Percentiles rank a stretch among this genome's conserved stretches.
Evolutionary conservation across 2,888 invertebrate genomes (phyloP).

Genomic region (Hirtodrosophila histrioides): DNA sequence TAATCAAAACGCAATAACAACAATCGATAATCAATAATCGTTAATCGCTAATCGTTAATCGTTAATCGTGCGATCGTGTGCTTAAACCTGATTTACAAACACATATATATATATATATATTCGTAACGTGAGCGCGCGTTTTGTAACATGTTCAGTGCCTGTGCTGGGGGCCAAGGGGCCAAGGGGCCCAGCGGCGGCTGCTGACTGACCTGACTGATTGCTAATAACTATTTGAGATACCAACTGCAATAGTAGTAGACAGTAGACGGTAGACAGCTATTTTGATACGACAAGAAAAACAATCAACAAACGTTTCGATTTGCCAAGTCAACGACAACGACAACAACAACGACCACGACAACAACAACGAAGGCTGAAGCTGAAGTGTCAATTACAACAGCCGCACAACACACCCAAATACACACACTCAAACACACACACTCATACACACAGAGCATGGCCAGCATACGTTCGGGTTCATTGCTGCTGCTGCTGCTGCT

Average conservation of each 20-base stretch:
- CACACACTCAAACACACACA: slow-evolving; percentile 19
- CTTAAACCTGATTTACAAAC: slow-evolving; percentile 52
- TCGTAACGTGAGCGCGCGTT: slow-evolving; percentile 11
- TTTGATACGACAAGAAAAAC: slow-evolving; percentile 24
- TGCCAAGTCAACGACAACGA: slow-evolving; percentile 42
- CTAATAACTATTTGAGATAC: slow-evolving; percentile 31
- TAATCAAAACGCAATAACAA: no score
- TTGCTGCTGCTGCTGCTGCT: slow-evolving; percentile 42
- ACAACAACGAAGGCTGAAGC: slow-evolving; percentile 18
- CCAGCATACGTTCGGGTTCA: slow-evolving; percentile 42
- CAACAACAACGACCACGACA: slow-evolving; percentile 9
- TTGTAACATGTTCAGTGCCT: slow-evolving; percentile 22
- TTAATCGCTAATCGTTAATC: neutral
- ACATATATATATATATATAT: neutral
- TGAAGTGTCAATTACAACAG: slow-evolving; percentile 79
- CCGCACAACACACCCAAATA: slow-evolving; percentile 52
- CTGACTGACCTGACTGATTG: slow-evolving; percentile 3
- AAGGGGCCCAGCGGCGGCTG: slow-evolving; percentile 16
- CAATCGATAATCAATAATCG: slow-evolving; percentile 30
- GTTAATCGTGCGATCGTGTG: slow-evolving; percentile 16
- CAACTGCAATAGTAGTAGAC: no score
- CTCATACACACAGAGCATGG: slow-evolving; percentile 34
- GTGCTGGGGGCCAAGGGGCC: slow-evolving; percentile 9
- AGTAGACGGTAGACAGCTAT: neutral
- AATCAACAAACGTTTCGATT: slow-evolving; percentile 42